Evolutionary conservation across 2,113 vertebrate species (phyloP).

Genomic region (Bettongia penicillata): DNA sequence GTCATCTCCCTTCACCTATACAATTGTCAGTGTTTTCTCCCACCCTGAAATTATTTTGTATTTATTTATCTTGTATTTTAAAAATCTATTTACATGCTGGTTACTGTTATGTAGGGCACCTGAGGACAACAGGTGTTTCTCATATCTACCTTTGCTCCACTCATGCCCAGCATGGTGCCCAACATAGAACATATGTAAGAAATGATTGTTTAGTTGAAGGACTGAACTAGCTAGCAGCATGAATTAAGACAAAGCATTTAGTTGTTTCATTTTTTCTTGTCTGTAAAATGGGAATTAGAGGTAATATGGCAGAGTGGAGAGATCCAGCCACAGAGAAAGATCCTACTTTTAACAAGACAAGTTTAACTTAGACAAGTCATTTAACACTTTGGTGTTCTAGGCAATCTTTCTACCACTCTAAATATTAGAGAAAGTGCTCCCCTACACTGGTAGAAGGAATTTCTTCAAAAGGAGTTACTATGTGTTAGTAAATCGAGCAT

Average conservation of each 20-base stretch:
- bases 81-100: background rate
- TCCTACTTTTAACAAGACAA: background rate
- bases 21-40: background rate
- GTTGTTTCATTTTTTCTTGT: constrained; percentile 4
- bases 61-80: background rate
- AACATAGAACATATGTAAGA: background rate
- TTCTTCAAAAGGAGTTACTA: background rate
- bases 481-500: background rate
- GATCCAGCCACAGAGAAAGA: background rate
- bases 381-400: background rate
- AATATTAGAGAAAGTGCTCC: background rate
- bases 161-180: background rate
- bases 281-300: background rate
- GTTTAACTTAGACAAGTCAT: background rate
- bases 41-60: background rate
- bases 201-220: constrained; percentile 12
- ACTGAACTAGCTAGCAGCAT: background rate
- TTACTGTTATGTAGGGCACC: background rate
- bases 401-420: background rate
- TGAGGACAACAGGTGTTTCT: background rate
- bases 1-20: background rate
- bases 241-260: background rate
- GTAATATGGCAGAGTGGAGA: background rate
- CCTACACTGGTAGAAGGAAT: background rate
- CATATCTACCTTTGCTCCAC: background rate